These are phyloP conservation scores for Rhyacichthys aspro DNA, from an alignment of 2,797 vertebrate species.

Conservation along the genomic window DNA sequence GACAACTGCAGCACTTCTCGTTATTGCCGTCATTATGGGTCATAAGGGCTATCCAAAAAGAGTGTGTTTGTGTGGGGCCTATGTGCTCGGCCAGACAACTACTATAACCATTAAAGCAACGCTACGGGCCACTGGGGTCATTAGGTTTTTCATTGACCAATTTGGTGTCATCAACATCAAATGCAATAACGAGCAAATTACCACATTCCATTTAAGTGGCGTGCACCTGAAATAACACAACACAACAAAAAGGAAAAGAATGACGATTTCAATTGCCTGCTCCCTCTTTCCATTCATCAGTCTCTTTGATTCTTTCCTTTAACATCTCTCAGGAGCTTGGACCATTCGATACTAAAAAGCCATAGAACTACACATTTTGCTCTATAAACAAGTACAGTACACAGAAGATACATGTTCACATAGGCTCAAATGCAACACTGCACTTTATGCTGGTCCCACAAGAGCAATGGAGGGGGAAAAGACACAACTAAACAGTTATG, in stretches of 20 bases:
- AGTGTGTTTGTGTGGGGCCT: conserved; percentile 27
- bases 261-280: conserved; percentile 39
- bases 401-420: conserved; percentile 4
- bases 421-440: conserved; percentile 34
- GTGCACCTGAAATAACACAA: conserved; percentile 52
- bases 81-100: conserved; percentile 45
- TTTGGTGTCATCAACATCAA: conserved; percentile 49
- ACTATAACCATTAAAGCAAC: conserved; percentile 50
- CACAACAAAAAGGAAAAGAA: conserved; percentile 39
- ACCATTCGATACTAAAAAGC: conserved; percentile 39
- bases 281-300: conserved; percentile 7
- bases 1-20: conserved; percentile 53
- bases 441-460: conserved; percentile 14
- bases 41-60: conserved; percentile 39
- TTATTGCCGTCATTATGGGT: conserved; percentile 60
- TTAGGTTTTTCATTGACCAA: conserved; percentile 46
- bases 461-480: conserved; percentile 40
- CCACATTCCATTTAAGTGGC: conserved; percentile 48
- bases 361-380: neutral
- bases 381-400: conserved; percentile 8
- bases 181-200: conserved; percentile 54
- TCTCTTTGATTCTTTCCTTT: conserved; percentile 8
- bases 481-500: conserved; percentile 56
- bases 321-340: conserved; percentile 26
- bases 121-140: conserved; percentile 39